Evolutionary conservation across 2,113 vertebrate genomes (phyloP).

Genomic region (Cebidichthys violaceus): DNA sequence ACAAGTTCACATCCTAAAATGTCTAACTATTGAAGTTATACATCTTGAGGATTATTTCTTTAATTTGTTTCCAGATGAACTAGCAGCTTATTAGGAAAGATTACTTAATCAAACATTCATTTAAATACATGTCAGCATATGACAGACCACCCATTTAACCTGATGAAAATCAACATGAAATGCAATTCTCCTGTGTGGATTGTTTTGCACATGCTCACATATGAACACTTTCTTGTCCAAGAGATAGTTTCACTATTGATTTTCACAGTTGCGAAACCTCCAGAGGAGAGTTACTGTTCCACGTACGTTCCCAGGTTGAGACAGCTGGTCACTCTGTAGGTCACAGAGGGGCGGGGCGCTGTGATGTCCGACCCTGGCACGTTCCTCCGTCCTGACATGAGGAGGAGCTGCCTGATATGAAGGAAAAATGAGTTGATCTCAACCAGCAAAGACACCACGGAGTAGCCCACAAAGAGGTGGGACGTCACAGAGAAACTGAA

Average conservation of each 20-base stretch:
- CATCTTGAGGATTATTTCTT: not conserved
- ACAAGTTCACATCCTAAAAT: too few relatives aligned
- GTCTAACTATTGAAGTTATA: not conserved
- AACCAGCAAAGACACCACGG: conserved; percentile 85
- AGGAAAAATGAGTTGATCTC: conserved; percentile 89
- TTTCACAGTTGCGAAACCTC: not conserved
- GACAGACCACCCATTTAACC: not conserved
- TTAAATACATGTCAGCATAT: not conserved
- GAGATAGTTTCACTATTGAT: not conserved
- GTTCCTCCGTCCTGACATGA: conserved; percentile 78
- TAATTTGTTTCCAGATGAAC: not conserved
- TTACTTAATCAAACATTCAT: not conserved
- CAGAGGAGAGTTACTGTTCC: not conserved
- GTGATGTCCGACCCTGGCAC: not conserved
- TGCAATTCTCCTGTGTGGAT: not conserved
- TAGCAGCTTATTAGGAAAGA: not conserved
- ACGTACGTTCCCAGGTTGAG: conserved; percentile 48
- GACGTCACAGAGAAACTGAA: conserved; percentile 53
- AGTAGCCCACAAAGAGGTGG: conserved; percentile 80
- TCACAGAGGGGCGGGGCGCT: not conserved
- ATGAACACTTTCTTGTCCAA: too few relatives aligned
- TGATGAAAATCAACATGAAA: not conserved
- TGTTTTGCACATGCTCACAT: not conserved
- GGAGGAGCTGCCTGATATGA: conserved; percentile 83
- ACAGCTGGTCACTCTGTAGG: conserved; percentile 27